These are phyloP conservation scores for Stenolophus ochropezus DNA, from an alignment of 2,888 invertebrate genomes.

Conservation along the genomic window DNA sequence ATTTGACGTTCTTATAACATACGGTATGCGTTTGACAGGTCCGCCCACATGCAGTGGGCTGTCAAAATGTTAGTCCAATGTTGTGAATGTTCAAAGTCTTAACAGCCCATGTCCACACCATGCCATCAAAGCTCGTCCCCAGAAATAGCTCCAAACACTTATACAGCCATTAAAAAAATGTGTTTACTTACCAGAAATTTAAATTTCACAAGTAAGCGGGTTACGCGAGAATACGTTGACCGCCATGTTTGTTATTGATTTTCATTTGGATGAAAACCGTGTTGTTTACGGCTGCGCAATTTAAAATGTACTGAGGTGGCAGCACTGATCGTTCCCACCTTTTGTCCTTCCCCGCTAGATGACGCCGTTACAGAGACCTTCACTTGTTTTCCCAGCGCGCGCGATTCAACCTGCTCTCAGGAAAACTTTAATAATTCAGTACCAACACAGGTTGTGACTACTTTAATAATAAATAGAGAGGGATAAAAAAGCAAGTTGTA, in stretches of 20 bases:
- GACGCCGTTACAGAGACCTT: neutral
- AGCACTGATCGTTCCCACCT: conserved; percentile 6
- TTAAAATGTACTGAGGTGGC: conserved; percentile 27
- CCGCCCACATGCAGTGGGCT: conserved; percentile 70
- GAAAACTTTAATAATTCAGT: neutral
- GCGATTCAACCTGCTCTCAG: neutral
- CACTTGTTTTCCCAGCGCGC: neutral
- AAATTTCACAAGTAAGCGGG: conserved; percentile 68
- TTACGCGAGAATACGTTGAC: conserved; percentile 68
- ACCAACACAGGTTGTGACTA: neutral
- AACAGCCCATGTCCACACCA: neutral
- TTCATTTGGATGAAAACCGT: conserved; percentile 65
- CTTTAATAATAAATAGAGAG: neutral
- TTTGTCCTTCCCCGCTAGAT: conserved; percentile 3
- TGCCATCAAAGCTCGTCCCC: neutral
- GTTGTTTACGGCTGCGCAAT: conserved; percentile 56
- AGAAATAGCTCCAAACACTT: conserved; percentile 4
- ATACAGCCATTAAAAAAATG: conserved; percentile 31
- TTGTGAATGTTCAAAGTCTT: neutral
- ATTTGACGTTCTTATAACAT: conserved; percentile 61
- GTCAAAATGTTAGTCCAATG: conserved; percentile 44
- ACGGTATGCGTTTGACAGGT: conserved; percentile 69
- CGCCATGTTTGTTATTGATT: conserved; percentile 72
- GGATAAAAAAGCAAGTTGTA: conserved; percentile 20
- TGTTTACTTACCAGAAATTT: conserved; percentile 68